phyloP scores from a whole-genome alignment of 2,113 vertebrate genomes.

The Engraulis encrasicolus region DNA sequence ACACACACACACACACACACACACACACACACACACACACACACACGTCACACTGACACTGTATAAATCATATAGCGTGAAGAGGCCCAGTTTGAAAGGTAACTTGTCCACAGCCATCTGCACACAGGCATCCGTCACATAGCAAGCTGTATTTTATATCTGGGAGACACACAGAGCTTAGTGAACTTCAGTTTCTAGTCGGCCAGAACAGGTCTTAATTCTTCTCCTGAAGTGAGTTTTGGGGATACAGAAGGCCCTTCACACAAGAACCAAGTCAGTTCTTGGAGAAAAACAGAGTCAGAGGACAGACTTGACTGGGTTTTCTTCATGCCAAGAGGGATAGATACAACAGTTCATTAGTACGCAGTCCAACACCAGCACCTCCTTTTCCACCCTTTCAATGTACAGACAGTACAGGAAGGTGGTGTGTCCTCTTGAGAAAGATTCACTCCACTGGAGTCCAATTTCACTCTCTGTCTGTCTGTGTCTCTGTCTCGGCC shows the following conservation, averaged over 20 bases:
- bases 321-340: background rate
- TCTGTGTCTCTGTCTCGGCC: too few species aligned
- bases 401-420: background rate
- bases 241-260: background rate
- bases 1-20: background rate
- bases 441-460: constrained; percentile 20
- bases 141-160: background rate
- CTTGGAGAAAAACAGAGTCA: background rate
- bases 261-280: background rate
- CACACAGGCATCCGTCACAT: background rate
- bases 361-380: too few species aligned
- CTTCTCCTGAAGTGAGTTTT: background rate
- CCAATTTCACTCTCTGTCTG: constrained; percentile 20
- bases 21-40: background rate
- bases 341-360: background rate
- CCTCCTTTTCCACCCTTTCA: background rate
- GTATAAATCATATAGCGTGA: background rate
- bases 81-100: background rate
- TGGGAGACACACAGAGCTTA: background rate
- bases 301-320: background rate
- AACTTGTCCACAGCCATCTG: background rate
- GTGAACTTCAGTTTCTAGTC: background rate
- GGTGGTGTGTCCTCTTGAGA: constrained; percentile 22
- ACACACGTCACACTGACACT: too few species aligned
- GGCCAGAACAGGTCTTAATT: background rate